Base-by-base conservation (phyloP, 64 coral and sea anemone genomes). In the Exaiptasia diaphana region DNA sequence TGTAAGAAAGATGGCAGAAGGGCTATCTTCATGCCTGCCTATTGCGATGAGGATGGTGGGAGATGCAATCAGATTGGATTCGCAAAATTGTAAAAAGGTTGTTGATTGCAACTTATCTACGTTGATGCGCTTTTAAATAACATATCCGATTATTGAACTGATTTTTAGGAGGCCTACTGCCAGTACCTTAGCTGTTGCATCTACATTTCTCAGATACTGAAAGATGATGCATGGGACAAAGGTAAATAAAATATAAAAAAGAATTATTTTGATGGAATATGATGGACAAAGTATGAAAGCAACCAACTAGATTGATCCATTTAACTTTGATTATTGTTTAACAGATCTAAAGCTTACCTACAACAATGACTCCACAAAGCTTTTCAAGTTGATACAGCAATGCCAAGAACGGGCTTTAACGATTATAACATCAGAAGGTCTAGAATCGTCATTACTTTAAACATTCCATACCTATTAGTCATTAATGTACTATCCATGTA, bases 161-260 rank as follows among this genome's bases (percentile, higher is more conserved):
- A 33, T 30, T 50, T 14, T 12, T 3, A 97, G 94, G 94, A 97
- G 57, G 94, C 94, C 34, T 97, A 92, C 33, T 97, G 94, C 68
- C 89, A 97, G 39, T 97, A 97, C 57, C 68, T 97, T 1, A 92
- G 94, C 41, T 92, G 79, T 28, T 73, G 91, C 5, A 85, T 92
- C 27, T 97, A 92, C 42, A 97, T 97, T 37, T 97, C 87, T 76
- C 89, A 91, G 61, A 70, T 97, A 33, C 75, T 97, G 8, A 97
- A 97, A 85, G 94, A 97, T 67, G 80, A 97, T 64, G 94, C 94
- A 32, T 97, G 94, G 94, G 72, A 97, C 22, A 97, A 72, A 89
- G 94, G 94, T 97, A 0, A 71, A n/a, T n/a, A n/a, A n/a, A n/a
- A n/a, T n/a, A n/a, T n/a, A n/a, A n/a, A n/a, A 41, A 46, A 58